Percentiles rank a stretch among this genome's conserved stretches.
These are phyloP conservation scores for Tangara arthus DNA, from an alignment of 2,797 vertebrate species.

Conservation along the genomic window DNA sequence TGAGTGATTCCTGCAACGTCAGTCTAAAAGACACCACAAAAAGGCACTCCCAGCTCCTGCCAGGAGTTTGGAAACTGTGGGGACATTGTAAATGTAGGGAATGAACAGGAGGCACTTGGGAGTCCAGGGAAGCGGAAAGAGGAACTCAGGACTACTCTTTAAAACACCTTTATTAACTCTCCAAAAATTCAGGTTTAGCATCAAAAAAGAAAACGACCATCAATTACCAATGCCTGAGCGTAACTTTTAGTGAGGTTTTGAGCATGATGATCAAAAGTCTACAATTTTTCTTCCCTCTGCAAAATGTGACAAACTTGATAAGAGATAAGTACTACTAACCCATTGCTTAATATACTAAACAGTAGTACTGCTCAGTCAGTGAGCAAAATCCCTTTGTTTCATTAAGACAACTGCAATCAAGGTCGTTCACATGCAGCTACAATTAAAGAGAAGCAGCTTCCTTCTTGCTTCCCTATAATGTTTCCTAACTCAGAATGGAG, in stretches of 20 bases:
- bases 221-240: background rate
- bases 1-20: background rate
- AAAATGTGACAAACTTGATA: background rate
- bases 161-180: conserved; percentile 19
- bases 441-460: background rate
- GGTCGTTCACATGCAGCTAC: background rate
- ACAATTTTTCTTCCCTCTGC: background rate
- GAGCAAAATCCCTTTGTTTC: conserved; percentile 10
- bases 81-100: background rate
- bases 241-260: background rate
- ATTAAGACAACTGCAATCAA: background rate
- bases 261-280: background rate
- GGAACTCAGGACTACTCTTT: background rate
- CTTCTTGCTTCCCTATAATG: background rate
- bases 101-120: background rate
- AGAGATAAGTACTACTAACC: background rate
- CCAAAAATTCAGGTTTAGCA: background rate
- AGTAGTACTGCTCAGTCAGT: background rate
- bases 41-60: background rate
- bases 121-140: background rate
- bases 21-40: background rate
- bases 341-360: background rate
- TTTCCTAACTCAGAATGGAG: background rate
- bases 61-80: background rate
- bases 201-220: background rate